Conservation (phyloP, 1,140 invertebrate genomes). For the Bombus superbus region DNA sequence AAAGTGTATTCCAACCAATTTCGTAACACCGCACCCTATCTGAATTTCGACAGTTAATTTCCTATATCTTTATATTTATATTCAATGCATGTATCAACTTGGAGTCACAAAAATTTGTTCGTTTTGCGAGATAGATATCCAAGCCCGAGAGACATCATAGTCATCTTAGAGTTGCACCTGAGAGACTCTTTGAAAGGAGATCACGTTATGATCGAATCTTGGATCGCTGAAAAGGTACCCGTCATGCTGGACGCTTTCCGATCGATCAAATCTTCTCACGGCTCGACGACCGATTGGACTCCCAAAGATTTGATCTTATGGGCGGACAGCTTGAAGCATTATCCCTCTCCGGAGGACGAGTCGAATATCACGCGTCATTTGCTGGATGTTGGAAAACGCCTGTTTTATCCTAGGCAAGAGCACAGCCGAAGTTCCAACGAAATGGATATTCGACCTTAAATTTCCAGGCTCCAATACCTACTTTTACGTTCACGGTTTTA, state of each 20-base stretch:
- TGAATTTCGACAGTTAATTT: background rate
- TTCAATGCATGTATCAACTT: background rate
- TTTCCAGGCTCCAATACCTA: background rate
- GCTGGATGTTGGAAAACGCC: constrained; percentile 70
- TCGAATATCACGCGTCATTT: constrained; percentile 68
- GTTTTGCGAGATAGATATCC: constrained; percentile 51
- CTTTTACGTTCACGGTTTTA: background rate
- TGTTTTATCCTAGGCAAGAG: constrained; percentile 70
- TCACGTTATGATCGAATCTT: constrained; percentile 63
- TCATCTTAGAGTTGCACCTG: constrained; percentile 75
- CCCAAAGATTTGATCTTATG: constrained; percentile 74
- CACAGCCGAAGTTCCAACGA: constrained; percentile 18
- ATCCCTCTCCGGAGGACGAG: constrained; percentile 71
- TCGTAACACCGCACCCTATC: background rate
- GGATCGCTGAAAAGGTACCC: constrained; percentile 70
- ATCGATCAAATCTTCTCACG: constrained; percentile 58
- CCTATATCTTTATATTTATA: background rate
- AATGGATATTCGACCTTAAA: background rate
- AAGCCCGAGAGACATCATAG: constrained; percentile 66
- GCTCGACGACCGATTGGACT: constrained; percentile 65
- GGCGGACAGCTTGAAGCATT: constrained; percentile 73
- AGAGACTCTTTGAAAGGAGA: constrained; percentile 68
- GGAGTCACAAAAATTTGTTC: background rate
- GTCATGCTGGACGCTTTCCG: constrained; percentile 72
- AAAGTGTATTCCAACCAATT: background rate